Conservation (phyloP, 2,797 vertebrate genomes). For the Cossypha polioptera region DNA sequence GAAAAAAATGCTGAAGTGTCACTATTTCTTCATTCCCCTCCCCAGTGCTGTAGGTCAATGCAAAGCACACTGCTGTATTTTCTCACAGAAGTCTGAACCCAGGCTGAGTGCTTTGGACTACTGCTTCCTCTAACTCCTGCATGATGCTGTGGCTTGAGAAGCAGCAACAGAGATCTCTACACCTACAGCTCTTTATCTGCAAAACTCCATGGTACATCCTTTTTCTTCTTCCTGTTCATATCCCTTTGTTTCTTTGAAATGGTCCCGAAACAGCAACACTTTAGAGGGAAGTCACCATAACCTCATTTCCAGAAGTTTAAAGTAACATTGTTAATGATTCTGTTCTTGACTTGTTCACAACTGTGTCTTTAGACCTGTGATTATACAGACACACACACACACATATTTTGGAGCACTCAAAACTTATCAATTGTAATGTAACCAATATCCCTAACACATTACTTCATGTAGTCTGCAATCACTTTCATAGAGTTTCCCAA, state of each 20-base stretch:
- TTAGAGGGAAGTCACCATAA: background rate
- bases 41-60: background rate
- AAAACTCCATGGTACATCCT: background rate
- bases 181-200: background rate
- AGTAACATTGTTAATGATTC: background rate
- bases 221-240: background rate
- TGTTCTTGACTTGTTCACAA: background rate
- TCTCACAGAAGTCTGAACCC: background rate
- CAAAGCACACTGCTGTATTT: background rate
- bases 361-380: background rate
- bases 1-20: background rate
- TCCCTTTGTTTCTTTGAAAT: background rate
- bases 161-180: background rate
- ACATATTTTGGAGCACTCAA: background rate
- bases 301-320: background rate
- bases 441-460: background rate
- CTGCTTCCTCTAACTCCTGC: background rate
- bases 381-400: fast-evolving
- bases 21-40: background rate
- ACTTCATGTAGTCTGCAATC: background rate
- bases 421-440: background rate
- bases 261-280: background rate
- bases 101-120: background rate
- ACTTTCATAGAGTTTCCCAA: background rate
- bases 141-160: background rate